Conservation (phyloP, 2,113 vertebrate species). For the Aegithalos caudatus region DNA sequence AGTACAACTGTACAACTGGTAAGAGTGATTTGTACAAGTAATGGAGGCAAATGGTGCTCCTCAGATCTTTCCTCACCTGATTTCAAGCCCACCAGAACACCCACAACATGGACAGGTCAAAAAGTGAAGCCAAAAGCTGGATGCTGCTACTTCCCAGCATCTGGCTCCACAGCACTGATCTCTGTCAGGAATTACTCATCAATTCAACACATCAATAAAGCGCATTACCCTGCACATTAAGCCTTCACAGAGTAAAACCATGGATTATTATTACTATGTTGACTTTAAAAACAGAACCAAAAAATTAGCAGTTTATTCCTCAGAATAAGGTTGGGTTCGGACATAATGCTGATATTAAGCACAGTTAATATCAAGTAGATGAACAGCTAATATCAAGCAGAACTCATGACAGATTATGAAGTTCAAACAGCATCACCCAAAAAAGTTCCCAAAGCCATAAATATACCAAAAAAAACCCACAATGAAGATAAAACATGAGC, state of each 20-base stretch:
- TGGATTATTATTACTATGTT: neutral
- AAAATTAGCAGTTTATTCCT: neutral
- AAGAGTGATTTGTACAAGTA: neutral
- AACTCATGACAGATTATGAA: neutral
- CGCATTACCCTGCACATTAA: neutral
- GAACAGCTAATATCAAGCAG: neutral
- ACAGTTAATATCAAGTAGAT: neutral
- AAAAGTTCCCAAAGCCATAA: neutral
- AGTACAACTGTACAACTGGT: neutral
- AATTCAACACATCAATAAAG: neutral
- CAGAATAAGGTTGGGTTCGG: neutral
- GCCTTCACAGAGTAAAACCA: neutral
- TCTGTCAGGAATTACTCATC: neutral
- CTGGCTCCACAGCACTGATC: neutral
- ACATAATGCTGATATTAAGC: neutral
- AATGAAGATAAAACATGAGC: neutral
- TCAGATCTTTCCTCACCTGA: neutral
- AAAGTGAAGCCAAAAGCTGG: neutral
- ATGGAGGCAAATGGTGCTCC: neutral
- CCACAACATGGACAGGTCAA: rapidly evolving
- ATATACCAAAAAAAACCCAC: neutral
- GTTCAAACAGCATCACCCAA: neutral
- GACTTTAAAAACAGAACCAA: neutral
- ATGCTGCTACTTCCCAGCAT: neutral
- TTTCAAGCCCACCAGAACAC: neutral